Evolutionary conservation across 2,797 vertebrate species (phyloP).

Genomic region (Jordanella pulchra): DNA sequence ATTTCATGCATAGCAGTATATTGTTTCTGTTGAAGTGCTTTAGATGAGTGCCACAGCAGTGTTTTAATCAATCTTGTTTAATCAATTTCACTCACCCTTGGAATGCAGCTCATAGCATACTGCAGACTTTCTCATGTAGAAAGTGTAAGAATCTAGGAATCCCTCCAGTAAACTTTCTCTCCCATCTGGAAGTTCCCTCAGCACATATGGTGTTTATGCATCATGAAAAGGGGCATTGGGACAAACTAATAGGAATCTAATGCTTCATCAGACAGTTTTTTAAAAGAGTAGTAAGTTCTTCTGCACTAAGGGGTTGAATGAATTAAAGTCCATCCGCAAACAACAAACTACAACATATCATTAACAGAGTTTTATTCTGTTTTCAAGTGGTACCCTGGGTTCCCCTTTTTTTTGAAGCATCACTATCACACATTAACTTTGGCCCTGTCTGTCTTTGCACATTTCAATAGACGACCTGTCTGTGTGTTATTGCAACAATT

Average conservation of each 20-base stretch:
- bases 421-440: neutral
- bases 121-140: neutral
- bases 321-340: no score
- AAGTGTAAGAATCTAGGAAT: neutral
- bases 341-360: no score
- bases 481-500: neutral
- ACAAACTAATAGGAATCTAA: neutral
- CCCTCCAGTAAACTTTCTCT: neutral
- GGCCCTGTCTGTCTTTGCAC: neutral
- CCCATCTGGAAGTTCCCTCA: neutral
- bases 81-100: neutral
- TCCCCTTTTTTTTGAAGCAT: neutral
- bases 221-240: no score
- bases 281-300: neutral
- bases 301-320: neutral
- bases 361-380: no score
- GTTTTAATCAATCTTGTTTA: neutral
- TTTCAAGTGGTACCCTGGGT: no score
- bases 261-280: neutral
- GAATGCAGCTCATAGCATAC: neutral
- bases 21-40: neutral
- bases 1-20: neutral
- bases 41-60: neutral
- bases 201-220: neutral
- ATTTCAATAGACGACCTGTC: neutral